Percentiles rank a stretch among this genome's conserved stretches.
phyloP scores from a whole-genome alignment of 2,797 vertebrate genomes.

The Falco columbarius region DNA sequence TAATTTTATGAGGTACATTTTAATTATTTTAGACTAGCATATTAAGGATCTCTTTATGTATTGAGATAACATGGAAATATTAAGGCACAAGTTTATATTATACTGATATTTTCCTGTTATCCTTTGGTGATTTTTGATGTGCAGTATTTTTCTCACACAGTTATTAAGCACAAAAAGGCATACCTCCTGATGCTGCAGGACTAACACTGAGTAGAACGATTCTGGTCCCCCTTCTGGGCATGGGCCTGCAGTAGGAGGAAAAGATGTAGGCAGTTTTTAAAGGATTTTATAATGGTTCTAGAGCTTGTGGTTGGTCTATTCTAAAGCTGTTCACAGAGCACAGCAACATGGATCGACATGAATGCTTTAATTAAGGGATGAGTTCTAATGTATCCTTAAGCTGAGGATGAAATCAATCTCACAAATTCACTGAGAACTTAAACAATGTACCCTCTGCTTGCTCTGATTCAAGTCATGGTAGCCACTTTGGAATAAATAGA shows the following conservation, averaged over 20 bases:
- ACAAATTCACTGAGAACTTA: neutral
- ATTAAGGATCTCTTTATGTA: neutral
- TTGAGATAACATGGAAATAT: neutral
- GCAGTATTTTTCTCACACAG: neutral
- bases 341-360: fast-evolving
- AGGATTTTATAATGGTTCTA: neutral
- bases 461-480: neutral
- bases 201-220: neutral
- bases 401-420: neutral
- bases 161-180: neutral
- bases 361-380: neutral
- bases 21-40: neutral
- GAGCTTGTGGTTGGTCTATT: neutral
- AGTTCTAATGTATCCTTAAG: neutral
- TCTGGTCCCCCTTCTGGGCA: neutral
- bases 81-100: neutral
- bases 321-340: neutral
- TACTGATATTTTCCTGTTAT: neutral
- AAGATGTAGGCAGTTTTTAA: neutral
- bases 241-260: neutral
- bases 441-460: neutral
- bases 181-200: neutral
- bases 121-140: neutral
- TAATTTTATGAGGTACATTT: conserved; percentile 33
- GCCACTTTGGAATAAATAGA: neutral